These are phyloP conservation scores for Drosophila buzzatii DNA, from an alignment of 2,888 invertebrate species.

Conservation along the genomic window DNA sequence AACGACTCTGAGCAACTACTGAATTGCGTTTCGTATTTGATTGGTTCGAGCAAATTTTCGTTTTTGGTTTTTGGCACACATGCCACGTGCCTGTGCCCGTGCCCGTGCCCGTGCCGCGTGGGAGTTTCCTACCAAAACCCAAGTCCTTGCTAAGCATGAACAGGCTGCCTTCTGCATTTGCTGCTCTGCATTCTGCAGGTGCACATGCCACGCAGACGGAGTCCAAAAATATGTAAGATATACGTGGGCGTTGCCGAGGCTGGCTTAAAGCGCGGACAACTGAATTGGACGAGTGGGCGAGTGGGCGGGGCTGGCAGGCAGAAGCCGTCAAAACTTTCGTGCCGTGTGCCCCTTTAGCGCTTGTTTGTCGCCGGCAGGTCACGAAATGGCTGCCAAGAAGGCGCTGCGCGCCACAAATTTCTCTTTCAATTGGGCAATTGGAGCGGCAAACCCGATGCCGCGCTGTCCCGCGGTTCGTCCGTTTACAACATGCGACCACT, in stretches of 20 bases:
- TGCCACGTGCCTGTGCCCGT: conserved; percentile 33
- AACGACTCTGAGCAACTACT: conserved; percentile 41
- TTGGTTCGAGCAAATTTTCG: not conserved
- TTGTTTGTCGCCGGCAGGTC: conserved; percentile 68
- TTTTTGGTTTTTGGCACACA: conserved; percentile 53
- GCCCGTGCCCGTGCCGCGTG: conserved; percentile 34
- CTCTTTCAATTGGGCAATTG: conserved; percentile 72
- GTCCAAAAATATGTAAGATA: conserved; percentile 5
- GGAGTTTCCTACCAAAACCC: conserved; percentile 46
- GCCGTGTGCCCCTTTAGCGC: conserved; percentile 49
- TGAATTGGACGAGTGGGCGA: conserved; percentile 34
- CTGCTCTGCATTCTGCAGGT: conserved; percentile 53
- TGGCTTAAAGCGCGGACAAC: conserved; percentile 59
- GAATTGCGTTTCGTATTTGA: conserved; percentile 31
- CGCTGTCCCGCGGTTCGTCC: conserved; percentile 2
- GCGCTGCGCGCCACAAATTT: conserved; percentile 63
- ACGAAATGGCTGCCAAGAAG: conserved; percentile 64
- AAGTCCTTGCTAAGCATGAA: conserved; percentile 34
- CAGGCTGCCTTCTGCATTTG: conserved; percentile 45
- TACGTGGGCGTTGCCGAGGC: conserved; percentile 58
- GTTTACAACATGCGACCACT: conserved; percentile 29
- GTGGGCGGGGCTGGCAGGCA: conserved; percentile 16
- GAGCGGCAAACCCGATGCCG: conserved; percentile 48
- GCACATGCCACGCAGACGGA: conserved; percentile 40
- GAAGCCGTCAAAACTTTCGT: conserved; percentile 66